Evolutionary conservation across 2,113 vertebrate genomes (phyloP).

Genomic region (Illadopsis cleaveri): DNA sequence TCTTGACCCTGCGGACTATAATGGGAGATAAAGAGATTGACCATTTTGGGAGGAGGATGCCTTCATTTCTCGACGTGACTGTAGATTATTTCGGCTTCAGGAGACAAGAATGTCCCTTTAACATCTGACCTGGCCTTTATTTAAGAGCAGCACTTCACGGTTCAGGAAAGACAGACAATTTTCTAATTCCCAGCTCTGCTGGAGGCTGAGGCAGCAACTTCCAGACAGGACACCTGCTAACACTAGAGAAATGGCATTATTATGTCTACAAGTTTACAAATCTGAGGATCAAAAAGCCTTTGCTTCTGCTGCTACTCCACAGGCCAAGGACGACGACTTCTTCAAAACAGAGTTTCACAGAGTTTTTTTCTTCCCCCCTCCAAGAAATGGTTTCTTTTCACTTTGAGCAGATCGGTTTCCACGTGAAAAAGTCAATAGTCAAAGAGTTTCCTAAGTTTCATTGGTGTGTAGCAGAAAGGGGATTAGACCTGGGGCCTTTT

Average conservation of each 20-base stretch:
- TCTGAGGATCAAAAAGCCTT: constrained; percentile 75
- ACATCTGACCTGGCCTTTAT: constrained; percentile 78
- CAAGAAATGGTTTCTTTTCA: constrained; percentile 61
- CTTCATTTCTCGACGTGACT: constrained; percentile 68
- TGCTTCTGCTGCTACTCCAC: constrained; percentile 65
- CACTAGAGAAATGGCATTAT: constrained; percentile 75
- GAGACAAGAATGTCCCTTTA: constrained; percentile 76
- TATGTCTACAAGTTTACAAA: constrained; percentile 78
- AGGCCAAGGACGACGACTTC: constrained; percentile 66
- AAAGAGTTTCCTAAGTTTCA: constrained; percentile 65
- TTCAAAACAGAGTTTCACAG: constrained; percentile 57
- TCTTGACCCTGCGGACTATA: background rate
- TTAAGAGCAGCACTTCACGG: constrained; percentile 76
- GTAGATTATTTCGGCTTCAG: constrained; percentile 76
- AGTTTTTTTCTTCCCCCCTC: constrained; percentile 6
- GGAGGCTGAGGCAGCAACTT: constrained; percentile 73
- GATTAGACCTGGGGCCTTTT: constrained; percentile 69
- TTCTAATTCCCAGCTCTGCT: constrained; percentile 75
- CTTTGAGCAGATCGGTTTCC: constrained; percentile 64
- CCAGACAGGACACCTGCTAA: constrained; percentile 78
- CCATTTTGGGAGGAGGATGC: constrained; percentile 68
- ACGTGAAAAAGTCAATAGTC: constrained; percentile 71
- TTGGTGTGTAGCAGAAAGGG: constrained; percentile 66
- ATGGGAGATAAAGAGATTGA: constrained; percentile 68
- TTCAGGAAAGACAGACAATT: constrained; percentile 78